Evolutionary conservation across 2,888 invertebrate genomes (phyloP).

Genomic region (Apamea epomidion): DNA sequence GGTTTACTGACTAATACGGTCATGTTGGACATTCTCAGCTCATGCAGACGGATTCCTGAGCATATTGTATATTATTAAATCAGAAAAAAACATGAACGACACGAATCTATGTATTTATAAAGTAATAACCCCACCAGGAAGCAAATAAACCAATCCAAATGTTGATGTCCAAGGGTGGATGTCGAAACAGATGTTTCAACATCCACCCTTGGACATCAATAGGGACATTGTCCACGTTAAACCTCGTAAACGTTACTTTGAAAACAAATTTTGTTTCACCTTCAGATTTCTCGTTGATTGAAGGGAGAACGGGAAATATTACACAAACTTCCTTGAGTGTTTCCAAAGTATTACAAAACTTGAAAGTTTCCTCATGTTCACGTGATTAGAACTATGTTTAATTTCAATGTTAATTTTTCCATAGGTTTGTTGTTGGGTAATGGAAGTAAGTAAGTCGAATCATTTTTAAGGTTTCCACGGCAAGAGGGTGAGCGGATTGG

Average conservation of each 20-base stretch:
- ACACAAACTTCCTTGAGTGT: conserved; percentile 10
- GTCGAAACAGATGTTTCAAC: not conserved
- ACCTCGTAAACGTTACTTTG: not conserved
- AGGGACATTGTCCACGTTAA: not conserved
- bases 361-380: not conserved
- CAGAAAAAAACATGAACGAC: too few species aligned
- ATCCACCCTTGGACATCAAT: not conserved
- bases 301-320: conserved; percentile 31
- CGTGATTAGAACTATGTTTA: conserved; percentile 11
- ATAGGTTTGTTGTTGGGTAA: not conserved
- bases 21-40: too few species aligned
- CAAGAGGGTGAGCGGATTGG: too few species aligned
- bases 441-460: not conserved
- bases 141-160: not conserved
- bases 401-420: conserved; percentile 10
- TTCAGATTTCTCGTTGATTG: not conserved
- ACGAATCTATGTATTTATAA: too few species aligned
- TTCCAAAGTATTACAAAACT: conserved; percentile 26
- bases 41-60: too few species aligned
- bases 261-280: conserved; percentile 9
- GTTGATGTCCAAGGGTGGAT: too few species aligned
- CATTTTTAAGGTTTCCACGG: conserved; percentile 24
- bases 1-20: too few species aligned
- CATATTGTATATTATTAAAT: too few species aligned
- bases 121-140: not conserved